Percentiles rank a stretch among this genome's conserved stretches.
Evolutionary conservation across 1,140 invertebrate species (phyloP).

Genomic region (Potamilus streckersoni): DNA sequence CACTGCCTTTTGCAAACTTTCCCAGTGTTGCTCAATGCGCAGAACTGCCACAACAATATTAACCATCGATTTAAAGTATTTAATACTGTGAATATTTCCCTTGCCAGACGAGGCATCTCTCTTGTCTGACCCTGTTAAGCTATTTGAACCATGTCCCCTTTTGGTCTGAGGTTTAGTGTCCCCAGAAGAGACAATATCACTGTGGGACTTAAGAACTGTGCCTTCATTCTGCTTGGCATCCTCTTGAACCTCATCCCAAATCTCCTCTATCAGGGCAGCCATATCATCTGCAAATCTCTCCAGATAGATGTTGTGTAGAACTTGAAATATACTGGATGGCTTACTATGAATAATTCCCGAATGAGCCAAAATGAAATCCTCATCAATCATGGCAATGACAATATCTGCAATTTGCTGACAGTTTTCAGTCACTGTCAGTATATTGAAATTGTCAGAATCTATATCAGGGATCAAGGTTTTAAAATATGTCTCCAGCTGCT

Average conservation of each 20-base stretch:
- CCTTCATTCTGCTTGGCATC: slow-evolving; percentile 35
- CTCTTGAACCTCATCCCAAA: slow-evolving; percentile 56
- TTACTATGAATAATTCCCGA: slow-evolving; percentile 53
- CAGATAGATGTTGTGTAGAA: slow-evolving; percentile 60
- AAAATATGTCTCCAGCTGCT: slow-evolving; percentile 56
- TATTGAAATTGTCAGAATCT: slow-evolving; percentile 48
- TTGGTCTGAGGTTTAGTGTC: slow-evolving; percentile 6
- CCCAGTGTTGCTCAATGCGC: slow-evolving; percentile 57
- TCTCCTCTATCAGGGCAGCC: slow-evolving; percentile 58
- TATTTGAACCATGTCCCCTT: slow-evolving; percentile 48
- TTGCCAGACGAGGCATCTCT: background rate
- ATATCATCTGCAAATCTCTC: slow-evolving; percentile 64
- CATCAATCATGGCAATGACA: slow-evolving; percentile 60
- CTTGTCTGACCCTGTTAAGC: background rate
- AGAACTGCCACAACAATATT: slow-evolving; percentile 53
- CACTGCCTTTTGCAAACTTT: slow-evolving; percentile 46
- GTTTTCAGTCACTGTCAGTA: slow-evolving; percentile 52
- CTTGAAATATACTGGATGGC: slow-evolving; percentile 44
- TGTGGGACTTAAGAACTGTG: slow-evolving; percentile 24
- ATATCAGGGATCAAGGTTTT: slow-evolving; percentile 49
- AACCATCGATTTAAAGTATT: slow-evolving; percentile 49
- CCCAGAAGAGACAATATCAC: slow-evolving; percentile 1
- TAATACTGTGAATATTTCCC: slow-evolving; percentile 8
- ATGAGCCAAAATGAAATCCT: slow-evolving; percentile 60
- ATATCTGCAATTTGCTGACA: slow-evolving; percentile 49